A percentile compares a stretch with the other conserved stretches of the same genome.
Evolutionary conservation across 64 coral and sea anemone genomes (phyloP).

Genomic region (Orbicella faveolata): DNA sequence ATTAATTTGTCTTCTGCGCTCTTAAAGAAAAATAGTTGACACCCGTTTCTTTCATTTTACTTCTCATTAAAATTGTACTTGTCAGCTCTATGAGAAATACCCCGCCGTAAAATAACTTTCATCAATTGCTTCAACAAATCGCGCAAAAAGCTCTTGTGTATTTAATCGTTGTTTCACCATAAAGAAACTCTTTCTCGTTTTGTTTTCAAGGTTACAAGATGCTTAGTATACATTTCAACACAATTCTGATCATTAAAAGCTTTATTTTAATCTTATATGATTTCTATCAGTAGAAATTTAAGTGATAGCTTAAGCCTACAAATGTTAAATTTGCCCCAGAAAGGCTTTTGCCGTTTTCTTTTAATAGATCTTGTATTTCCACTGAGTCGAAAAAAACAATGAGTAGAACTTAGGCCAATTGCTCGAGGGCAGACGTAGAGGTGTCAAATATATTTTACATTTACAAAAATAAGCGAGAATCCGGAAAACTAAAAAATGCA

Average conservation of each 20-base stretch:
- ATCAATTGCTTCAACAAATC: neutral
- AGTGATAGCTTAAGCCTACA: too few species aligned
- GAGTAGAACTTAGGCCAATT: neutral
- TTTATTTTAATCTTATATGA: too few species aligned
- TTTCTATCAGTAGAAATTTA: too few species aligned
- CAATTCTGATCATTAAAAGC: too few species aligned
- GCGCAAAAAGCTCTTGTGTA: neutral
- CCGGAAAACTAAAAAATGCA: neutral
- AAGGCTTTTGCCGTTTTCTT: too few species aligned
- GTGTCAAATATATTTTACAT: slow-evolving; percentile 11
- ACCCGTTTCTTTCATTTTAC: neutral
- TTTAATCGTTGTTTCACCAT: neutral
- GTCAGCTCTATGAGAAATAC: slow-evolving; percentile 16
- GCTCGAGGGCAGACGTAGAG: neutral
- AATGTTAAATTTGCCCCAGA: too few species aligned
- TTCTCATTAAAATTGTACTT: neutral
- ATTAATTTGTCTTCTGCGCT: slow-evolving; percentile 9
- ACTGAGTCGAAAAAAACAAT: too few species aligned
- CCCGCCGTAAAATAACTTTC: neutral
- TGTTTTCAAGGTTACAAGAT: neutral
- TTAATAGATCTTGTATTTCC: too few species aligned
- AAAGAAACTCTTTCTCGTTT: slow-evolving; percentile 4
- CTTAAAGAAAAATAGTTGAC: slow-evolving; percentile 3
- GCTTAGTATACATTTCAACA: too few species aligned
- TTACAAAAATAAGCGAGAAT: neutral